These are phyloP conservation scores for Epirrhoe tristata DNA, from an alignment of 2,888 invertebrate genomes.

Conservation along the genomic window DNA sequence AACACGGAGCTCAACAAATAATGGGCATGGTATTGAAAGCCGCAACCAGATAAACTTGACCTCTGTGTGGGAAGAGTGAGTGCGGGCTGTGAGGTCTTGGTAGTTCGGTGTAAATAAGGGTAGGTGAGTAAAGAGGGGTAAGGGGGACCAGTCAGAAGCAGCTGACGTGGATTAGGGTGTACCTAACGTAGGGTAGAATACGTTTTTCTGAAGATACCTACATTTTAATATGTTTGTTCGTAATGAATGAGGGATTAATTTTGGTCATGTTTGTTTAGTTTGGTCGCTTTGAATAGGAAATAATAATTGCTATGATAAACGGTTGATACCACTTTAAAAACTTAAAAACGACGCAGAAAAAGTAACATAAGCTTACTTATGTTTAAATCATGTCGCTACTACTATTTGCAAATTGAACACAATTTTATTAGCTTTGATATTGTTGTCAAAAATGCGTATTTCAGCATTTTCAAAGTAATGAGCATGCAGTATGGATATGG, in stretches of 20 bases:
- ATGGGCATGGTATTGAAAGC: slow-evolving; percentile 44
- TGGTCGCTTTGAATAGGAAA: slow-evolving; percentile 2
- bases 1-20: slow-evolving; percentile 51
- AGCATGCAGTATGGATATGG: too few relatives aligned
- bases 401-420: too few relatives aligned
- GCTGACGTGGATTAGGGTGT: slow-evolving; percentile 83
- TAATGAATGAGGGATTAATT: slow-evolving; percentile 45
- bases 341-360: too few relatives aligned
- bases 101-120: slow-evolving; percentile 67
- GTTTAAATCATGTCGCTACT: too few relatives aligned
- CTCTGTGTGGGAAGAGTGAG: slow-evolving; percentile 49
- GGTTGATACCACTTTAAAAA: too few relatives aligned
- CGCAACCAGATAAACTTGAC: slow-evolving; percentile 59
- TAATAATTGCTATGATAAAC: background rate
- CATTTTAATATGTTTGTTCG: slow-evolving; percentile 46
- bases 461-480: too few relatives aligned
- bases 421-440: too few relatives aligned
- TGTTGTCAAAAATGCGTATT: too few relatives aligned
- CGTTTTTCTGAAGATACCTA: slow-evolving; percentile 59
- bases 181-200: slow-evolving; percentile 70
- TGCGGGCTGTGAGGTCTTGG: slow-evolving; percentile 54
- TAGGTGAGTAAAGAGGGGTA: slow-evolving; percentile 52
- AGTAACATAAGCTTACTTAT: too few relatives aligned
- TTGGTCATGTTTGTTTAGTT: slow-evolving; percentile 22
- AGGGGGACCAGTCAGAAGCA: slow-evolving; percentile 78